These are phyloP conservation scores for Huso huso DNA, from an alignment of 2,797 vertebrate genomes.

Conservation along the genomic window DNA sequence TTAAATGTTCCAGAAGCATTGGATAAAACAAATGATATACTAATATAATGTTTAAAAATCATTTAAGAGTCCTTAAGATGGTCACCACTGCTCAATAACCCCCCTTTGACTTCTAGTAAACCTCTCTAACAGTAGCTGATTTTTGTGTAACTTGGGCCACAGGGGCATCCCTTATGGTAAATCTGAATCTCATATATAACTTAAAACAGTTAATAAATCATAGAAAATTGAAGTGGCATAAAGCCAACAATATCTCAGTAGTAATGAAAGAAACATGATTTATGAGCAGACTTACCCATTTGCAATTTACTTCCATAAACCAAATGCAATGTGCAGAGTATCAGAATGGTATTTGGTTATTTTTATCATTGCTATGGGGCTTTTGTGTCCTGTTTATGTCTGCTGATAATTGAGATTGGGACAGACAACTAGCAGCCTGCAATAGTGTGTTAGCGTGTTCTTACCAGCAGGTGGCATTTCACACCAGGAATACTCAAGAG, in stretches of 20 bases:
- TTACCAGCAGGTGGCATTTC: slow-evolving; percentile 56
- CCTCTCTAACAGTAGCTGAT: slow-evolving; percentile 64
- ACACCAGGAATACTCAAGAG: slow-evolving; percentile 21
- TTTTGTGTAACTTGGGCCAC: slow-evolving; percentile 62
- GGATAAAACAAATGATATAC: slow-evolving; percentile 6
- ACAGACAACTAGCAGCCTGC: neutral
- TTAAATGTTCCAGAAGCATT: neutral
- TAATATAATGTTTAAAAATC: slow-evolving; percentile 5
- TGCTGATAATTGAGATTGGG: neutral
- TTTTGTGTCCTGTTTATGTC: neutral
- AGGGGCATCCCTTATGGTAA: slow-evolving; percentile 64
- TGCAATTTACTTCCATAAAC: slow-evolving; percentile 62
- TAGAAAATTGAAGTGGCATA: slow-evolving; percentile 63
- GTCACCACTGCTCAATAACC: slow-evolving; percentile 40
- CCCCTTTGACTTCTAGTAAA: slow-evolving; percentile 45
- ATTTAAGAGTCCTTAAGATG: slow-evolving; percentile 12
- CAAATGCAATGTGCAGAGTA: slow-evolving; percentile 10
- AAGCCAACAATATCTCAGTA: slow-evolving; percentile 57
- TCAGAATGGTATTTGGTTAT: neutral
- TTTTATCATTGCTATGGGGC: neutral
- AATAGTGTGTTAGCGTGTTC: neutral
- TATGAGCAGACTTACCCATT: slow-evolving; percentile 59
- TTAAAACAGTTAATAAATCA: slow-evolving; percentile 76
- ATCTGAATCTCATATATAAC: slow-evolving; percentile 68
- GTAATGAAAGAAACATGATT: slow-evolving; percentile 61